Evolutionary conservation across 2,113 vertebrate species (phyloP), one percentile per base, ranked within the genome.

Genomic region (Antigone vipio): DNA sequence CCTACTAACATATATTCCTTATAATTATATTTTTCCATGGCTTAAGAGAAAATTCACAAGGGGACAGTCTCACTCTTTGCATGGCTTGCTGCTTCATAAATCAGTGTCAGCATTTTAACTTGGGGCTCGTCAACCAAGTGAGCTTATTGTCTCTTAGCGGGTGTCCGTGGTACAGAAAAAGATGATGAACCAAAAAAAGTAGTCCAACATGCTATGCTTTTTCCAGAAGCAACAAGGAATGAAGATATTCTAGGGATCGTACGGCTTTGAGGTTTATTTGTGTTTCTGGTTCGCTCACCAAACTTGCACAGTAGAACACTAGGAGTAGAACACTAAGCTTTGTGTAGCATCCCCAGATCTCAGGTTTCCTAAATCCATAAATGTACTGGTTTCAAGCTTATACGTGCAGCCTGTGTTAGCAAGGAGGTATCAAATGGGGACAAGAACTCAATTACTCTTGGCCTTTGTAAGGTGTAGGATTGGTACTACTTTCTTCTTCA

Each of bases 11-110:
- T 66, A 17, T 87, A 79, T 69, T 89, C 71, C 45, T 91, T 62
- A 38, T 58, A 90, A 94, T 93, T 86, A 38, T 35, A 81, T 91
- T 97, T 95, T 97, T 95, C 96, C 85, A 77, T 87, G 84, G 78
- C 47, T 91, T 66, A 93, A 69, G 76, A 92, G 67, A 56, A 78
- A 91, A 94, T 40, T 89, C 96, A 85, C 97, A 47, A 63, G 87
- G 89, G 94, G 68, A 91, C 47, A 50, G 74, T 35, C 67, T 92
- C 79, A 12, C 62, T 83, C 77, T 77, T 66, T 89, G 66, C 84
- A 69, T 6, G 5, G n/a, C 53, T 89, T 92, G 67, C 87, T 88
- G 76, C 95, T 86, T 91, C 89, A 77, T 96, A 73, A 91, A 95
- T 96, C 92, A 95, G 35, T 50, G 83, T 92, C 94, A 96, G 45